Evolutionary conservation across 2,113 vertebrate genomes (phyloP), one percentile per base, ranked within the genome.

Genomic region (Enhydra lutris): DNA sequence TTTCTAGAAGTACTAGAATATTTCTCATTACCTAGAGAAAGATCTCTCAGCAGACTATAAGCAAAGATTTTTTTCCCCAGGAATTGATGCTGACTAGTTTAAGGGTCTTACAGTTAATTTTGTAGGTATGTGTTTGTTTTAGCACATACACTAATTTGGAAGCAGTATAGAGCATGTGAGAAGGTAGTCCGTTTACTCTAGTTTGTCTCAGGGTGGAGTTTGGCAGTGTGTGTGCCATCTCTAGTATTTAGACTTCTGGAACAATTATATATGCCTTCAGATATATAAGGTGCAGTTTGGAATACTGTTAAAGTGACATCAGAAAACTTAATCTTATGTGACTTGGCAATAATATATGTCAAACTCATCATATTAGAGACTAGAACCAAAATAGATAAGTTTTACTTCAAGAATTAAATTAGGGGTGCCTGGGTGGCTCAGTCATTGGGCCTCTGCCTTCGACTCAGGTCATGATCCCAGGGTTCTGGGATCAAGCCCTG

Each of bases 381-480:
- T 79, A 7, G 55, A 96, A 87, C 92, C 67, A 94, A 96, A 95
- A 80, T 20, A 61, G 79, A 83, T 17, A 87, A 78, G 61, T 89
- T 81, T 73, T 94, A 59, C 82, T 91, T 79, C 45, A 65, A 36
- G 34, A 84, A 31, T 10, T 59, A 59, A 59, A 59, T 59, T 24
- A 59, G 23, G 57, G 57, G 23, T 24, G 8, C 57, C 21, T 59
- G 57, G 8, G 57, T 59, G 57, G 57, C 23, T 24, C 23, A 59
- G 57, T 59, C 57, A 24, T 59, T 59, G 57, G 57, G 57, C 57
- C 23, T 24, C 57, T 59, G 23, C 23, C 57, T 59, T 59, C 8
- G 0, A 8, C 57, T 23, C 21, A 59, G 57, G 57, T 59, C 57
- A 59, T 10, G 21, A 59, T 23, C 57, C 57, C 57, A 59, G 57